Evolutionary conservation across 2,113 vertebrate species (phyloP), one percentile per base, ranked within the genome.

Genomic region (Carassius gibelio): DNA sequence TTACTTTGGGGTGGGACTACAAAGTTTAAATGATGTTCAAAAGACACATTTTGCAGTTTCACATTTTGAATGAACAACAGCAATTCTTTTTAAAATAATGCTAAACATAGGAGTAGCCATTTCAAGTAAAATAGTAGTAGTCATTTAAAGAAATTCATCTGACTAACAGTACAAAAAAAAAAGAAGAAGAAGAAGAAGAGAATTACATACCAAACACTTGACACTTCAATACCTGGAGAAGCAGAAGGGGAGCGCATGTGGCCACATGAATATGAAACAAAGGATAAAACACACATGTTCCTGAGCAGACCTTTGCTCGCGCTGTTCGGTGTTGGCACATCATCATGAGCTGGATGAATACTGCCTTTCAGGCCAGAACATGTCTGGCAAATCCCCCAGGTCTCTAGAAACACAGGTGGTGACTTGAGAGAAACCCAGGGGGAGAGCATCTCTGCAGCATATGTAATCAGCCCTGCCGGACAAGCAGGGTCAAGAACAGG

Each of bases 361-460:
- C 59, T 2, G 80, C 36, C 92, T 91, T 92, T 94, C 88, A 92
- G 85, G 89, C 88, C 64, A 50, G 78, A 84, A 88, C 87, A 85
- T 87, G 85, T 82, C 83, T 88, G 66, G 85, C 78, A 90, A 88
- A 89, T 93, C 90, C 90, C 88, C 81, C 75, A 84, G 62, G 86
- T 87, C 88, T 90, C 90, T 50, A 82, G 82, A 89, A 90, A 92
- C 92, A 89, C 92, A 92, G 91, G 90, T 93, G 91, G 86, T 87
- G 77, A 82, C 80, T 84, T 71, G 84, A 50, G 76, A 90, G 30
- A 61, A 85, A 83, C 69, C 77, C 48, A 57, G n/a, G 36, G 62
- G 83, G 66, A 85, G 57, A 76, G 85, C 87, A 86, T 85, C 23
- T 79, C 83, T 86, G 38, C 21, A 85, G 79, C 87, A 69, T 87